Evolutionary conservation across 2,888 invertebrate species (phyloP), one percentile per base, ranked within the genome.

Genomic region (Mythimna vitellina): DNA sequence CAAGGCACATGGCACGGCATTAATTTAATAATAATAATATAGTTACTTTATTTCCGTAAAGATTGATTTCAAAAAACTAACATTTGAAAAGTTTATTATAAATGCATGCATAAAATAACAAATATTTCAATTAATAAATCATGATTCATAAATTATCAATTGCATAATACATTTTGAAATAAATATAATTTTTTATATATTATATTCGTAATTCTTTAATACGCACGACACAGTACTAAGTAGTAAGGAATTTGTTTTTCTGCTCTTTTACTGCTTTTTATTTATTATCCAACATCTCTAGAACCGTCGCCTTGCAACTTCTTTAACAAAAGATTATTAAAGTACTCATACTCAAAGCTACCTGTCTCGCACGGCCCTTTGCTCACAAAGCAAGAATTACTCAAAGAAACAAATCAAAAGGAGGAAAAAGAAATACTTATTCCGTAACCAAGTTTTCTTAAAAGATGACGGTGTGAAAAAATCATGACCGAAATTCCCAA

Each of bases 381-480:
- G 66, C 70, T 57, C 62, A 83, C 75, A 81, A 83, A 83, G 75
- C 76, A 75, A 82, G 65, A 72, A 76, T 80, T 71, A 76, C 70
- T 73, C 61, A 81, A 75, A 76, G 71, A 74, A 83, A 81, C 73
- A 78, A 84, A 84, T 73, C 78, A 76, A 82, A 76, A 70, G 71
- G 63, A 67, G 54, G 78, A 64, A 74, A 73, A 67, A 70, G 70
- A 73, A 77, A 83, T 70, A 80, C 78, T 76, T 73, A 77, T 79
- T 53, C 38, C 29, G 53, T 66, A 51, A 75, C 78, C 74, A 72
- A 76, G 66, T 74, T 84, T 79, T 56, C 67, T 73, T 81, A 77
- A 81, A 82, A 83, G 76, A 82, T 78, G 78, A 79, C 72, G 76
- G 51, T 72, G 71, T 65, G 60, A 73, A 75, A 78, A 83, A 85